A percentile compares a stretch with the other conserved stretches of the same genome.
phyloP scores from a whole-genome alignment of 92 coral and sea anemone genomes.

The Porites lobata region DNA sequence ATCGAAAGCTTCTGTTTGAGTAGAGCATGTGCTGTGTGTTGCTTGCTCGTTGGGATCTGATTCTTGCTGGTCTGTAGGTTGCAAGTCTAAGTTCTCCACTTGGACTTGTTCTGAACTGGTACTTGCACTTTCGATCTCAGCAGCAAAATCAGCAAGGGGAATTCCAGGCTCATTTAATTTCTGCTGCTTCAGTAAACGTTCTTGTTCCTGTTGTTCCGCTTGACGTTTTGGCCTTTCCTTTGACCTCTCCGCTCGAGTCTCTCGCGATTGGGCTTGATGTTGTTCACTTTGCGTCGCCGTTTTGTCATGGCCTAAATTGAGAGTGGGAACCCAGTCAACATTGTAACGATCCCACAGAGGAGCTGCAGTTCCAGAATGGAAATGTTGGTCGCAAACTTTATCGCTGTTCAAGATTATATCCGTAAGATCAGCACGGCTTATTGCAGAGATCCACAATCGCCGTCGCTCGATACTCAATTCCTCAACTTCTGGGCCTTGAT shows the following conservation, averaged over 20 bases:
- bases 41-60: slow-evolving; percentile 13
- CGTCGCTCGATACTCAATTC: slow-evolving; percentile 17
- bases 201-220: not conserved
- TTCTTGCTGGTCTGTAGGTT: too few species aligned
- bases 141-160: slow-evolving; percentile 1
- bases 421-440: slow-evolving; percentile 7
- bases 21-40: slow-evolving; percentile 5
- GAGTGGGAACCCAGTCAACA: slow-evolving; percentile 36
- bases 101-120: slow-evolving; percentile 18
- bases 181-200: not conserved
- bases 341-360: slow-evolving; percentile 30
- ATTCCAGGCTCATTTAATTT: slow-evolving; percentile 23
- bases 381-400: slow-evolving; percentile 30
- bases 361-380: slow-evolving; percentile 41
- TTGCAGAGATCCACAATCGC: slow-evolving; percentile 33
- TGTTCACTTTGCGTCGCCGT: not conserved
- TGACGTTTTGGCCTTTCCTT: slow-evolving; percentile 6
- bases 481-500: slow-evolving; percentile 37
- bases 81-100: slow-evolving; percentile 19
- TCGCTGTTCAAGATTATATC: slow-evolving; percentile 21
- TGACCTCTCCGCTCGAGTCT: slow-evolving; percentile 27
- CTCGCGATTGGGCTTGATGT: slow-evolving; percentile 17
- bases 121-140: too few species aligned
- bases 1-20: slow-evolving; percentile 23
- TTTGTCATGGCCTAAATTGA: not conserved